Evolutionary conservation across 2,797 vertebrate genomes (phyloP), one percentile per base, ranked within the genome.

Genomic region (Premnoplex brunnescens): DNA sequence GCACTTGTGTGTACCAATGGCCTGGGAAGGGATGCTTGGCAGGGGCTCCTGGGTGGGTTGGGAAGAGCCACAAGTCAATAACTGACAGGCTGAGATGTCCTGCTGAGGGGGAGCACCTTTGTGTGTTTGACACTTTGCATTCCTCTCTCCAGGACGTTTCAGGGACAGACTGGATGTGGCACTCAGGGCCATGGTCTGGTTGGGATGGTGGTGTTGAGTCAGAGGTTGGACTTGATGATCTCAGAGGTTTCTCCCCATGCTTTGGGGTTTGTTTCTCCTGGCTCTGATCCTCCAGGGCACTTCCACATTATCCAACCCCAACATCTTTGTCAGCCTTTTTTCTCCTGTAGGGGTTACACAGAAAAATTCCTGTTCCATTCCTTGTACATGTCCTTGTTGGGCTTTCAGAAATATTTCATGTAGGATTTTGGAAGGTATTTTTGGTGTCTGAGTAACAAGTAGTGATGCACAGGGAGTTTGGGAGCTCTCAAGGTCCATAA

Each of bases 31-130:
- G 41, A 2, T 36, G 11, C 51, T 37, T 36, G 46, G 23, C 32
- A 44, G 39, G 72, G 52, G 69, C 69, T 69, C 32, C 51, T n/a
- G 10, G 36, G 48, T 5, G 12, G 41, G 17, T 2, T 59, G 41
- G 26, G 44, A 62, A 73, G 43, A 86, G 59, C 34, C 69, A 37
- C 17, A 43, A 24, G 14, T 17, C 17, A 56, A 14, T 8, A 22
- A 26, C 19, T 64, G 54, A 34, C 5, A n/a, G 24, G 7, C 5
- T 23, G 55, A 12, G 44, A 49, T 14, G 22, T 67, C 20, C 58
- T 1, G 0, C 11, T 41, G 3, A 28, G 39, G 5, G 39, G 34
- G 44, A 69, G 28, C 3, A 3, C 34, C 36, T 55, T 9, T 12
- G 26, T 39, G 48, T 12, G 17, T 68, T 30, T 37, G 36, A 21